Evolutionary conservation across 2,797 vertebrate genomes (phyloP).

Genomic region (Lophotriccus pileatus): DNA sequence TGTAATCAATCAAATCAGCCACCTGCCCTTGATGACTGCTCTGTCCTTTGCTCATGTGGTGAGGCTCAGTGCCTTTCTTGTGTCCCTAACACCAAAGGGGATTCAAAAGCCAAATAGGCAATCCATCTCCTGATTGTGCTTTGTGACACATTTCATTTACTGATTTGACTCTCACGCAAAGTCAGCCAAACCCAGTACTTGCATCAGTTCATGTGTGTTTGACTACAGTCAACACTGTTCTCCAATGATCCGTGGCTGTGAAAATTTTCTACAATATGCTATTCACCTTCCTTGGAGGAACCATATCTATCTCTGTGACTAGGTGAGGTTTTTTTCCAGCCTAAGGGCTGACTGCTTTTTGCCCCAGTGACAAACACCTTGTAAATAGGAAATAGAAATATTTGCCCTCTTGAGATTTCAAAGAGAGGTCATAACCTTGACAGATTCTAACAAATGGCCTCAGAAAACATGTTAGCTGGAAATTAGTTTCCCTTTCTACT

Average conservation of each 20-base stretch:
- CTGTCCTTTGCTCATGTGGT: background rate
- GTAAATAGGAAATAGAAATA: background rate
- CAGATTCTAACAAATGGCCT: background rate
- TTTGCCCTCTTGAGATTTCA: background rate
- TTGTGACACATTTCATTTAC: background rate
- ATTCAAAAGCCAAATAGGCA: background rate
- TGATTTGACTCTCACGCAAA: background rate
- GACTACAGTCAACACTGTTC: background rate
- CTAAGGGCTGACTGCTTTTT: background rate
- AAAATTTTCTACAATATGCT: background rate
- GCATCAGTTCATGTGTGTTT: background rate
- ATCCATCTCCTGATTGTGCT: background rate
- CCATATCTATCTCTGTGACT: background rate
- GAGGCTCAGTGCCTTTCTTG: background rate
- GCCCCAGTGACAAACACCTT: background rate
- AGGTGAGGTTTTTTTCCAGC: background rate
- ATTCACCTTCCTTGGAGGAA: background rate
- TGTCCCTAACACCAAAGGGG: accelerated
- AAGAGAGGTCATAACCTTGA: background rate
- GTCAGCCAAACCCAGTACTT: background rate
- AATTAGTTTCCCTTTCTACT: constrained; percentile 12
- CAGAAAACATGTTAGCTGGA: background rate
- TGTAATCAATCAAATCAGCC: background rate
- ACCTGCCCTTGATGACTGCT: background rate
- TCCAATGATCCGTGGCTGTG: background rate